Base-by-base conservation (phyloP, 2,797 vertebrate genomes). In the Menidia menidia region DNA sequence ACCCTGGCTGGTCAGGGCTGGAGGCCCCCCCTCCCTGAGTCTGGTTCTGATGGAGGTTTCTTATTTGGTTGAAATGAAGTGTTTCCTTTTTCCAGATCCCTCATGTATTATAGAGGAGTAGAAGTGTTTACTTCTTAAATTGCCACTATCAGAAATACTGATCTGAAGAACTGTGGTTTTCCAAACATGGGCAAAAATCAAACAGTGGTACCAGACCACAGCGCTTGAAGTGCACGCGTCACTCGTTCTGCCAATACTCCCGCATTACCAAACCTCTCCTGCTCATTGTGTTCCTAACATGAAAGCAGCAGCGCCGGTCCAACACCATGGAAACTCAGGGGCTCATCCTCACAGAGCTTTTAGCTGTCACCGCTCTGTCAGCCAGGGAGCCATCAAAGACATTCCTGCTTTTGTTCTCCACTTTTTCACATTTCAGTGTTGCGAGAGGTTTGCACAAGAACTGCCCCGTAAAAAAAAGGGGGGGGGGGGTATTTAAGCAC, bases 261-360 rank as follows among this genome's bases (percentile, higher is more conserved):
- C 1, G 0, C 31, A 71, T 66, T 60, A 67, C 58, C 70, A 64
- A 75, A 72, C 53, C 64, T 48, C 53, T 73, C 44, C 55, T 66
- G 59, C 4, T 74, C 63, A 75, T 73, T 71, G 77, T 82, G 69
- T 60, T 41, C 2, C 45, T 31, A 73, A 90, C 84, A 89, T 89
- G 73, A 91, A 90, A 89, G 88, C 78, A 71, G 74, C 83, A 39
- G 67, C 66, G 54, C 56, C 15, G 75, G 64, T 63, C 73, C 59
- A 72, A 86, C 89, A 74, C 90, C 89, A 93, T 93, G 89, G 93
- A 92, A 93, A 93, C 92, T 75, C 83, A 54, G 73, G 60, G 51
- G n/a, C 10, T 55, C 18, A 42, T 57, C 65, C 68, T 57, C 35
- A 70, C 68, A 35, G 72, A 0, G 75, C 68, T 82, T 83, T 87